Evolutionary conservation across 2,797 vertebrate species (phyloP).

Genomic region (Argentina silus): DNA sequence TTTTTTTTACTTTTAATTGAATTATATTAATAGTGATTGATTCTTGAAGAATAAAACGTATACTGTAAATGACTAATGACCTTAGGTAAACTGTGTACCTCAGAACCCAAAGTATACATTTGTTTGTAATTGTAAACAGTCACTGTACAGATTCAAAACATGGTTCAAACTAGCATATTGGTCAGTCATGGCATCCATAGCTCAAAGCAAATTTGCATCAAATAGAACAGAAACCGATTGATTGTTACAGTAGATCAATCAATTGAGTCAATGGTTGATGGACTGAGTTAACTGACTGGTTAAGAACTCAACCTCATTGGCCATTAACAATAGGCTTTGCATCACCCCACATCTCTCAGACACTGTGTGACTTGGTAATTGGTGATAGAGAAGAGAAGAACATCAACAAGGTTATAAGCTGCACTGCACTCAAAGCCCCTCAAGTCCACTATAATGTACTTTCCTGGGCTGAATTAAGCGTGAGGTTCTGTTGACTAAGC

Average conservation of each 20-base stretch:
- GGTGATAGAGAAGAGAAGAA: constrained; percentile 50
- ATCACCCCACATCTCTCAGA: background rate
- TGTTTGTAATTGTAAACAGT: no score
- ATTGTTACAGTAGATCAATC: no score
- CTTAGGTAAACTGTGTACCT: no score
- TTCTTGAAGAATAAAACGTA: no score
- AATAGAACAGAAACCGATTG: background rate
- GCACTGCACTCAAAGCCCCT: constrained; percentile 63
- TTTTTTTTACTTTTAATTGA: no score
- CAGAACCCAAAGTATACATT: no score
- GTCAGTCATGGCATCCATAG: background rate
- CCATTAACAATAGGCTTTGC: background rate
- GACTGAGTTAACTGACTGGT: no score
- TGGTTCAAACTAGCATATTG: background rate
- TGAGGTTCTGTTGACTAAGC: constrained; percentile 70
- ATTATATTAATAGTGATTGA: no score
- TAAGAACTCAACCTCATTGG: no score
- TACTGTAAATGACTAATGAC: no score
- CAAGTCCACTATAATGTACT: constrained; percentile 55
- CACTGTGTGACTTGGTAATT: constrained; percentile 56
- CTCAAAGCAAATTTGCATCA: background rate
- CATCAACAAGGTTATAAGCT: constrained; percentile 55
- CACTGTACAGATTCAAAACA: no score
- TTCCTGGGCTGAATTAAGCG: constrained; percentile 70
- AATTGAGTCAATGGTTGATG: background rate